Percentiles rank a stretch among this genome's conserved stretches.
phyloP scores from a whole-genome alignment of 2,113 vertebrate genomes.

The Pituophis catenifer region DNA sequence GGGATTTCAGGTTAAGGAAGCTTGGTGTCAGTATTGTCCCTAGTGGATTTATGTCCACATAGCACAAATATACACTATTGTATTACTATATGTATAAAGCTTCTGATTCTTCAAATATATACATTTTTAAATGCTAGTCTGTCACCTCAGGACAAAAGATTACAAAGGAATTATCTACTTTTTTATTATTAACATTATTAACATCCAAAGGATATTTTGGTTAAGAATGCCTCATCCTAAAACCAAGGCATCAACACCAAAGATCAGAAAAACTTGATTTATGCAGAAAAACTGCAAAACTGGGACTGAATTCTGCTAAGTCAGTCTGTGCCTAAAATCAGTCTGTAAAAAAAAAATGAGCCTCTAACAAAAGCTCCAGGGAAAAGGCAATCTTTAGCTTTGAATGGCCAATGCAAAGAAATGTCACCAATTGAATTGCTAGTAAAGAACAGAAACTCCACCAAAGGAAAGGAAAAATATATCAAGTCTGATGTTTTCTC shows the following conservation, averaged over 20 bases:
- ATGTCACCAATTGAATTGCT: background rate
- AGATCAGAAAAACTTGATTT: background rate
- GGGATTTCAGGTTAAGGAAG: conserved; percentile 34
- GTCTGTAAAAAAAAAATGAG: background rate
- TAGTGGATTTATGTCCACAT: conserved; percentile 17
- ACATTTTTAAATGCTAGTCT: background rate
- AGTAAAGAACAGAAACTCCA: background rate
- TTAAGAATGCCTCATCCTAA: background rate
- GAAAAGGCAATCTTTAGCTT: background rate
- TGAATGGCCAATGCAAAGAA: background rate
- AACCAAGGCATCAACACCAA: background rate
- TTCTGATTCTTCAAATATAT: background rate
- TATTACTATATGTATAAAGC: background rate
- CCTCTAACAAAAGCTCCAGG: background rate
- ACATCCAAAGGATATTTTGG: background rate
- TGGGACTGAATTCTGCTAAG: background rate
- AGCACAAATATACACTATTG: conserved; percentile 9
- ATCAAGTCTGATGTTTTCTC: background rate
- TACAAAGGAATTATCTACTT: background rate
- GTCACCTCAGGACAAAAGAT: background rate
- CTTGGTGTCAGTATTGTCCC: conserved; percentile 33
- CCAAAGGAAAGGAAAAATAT: background rate
- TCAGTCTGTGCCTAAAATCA: background rate
- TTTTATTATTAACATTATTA: background rate
- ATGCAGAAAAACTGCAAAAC: background rate